Conservation (phyloP, 2,797 vertebrate genomes). For the Lindbergichthys nudifrons region DNA sequence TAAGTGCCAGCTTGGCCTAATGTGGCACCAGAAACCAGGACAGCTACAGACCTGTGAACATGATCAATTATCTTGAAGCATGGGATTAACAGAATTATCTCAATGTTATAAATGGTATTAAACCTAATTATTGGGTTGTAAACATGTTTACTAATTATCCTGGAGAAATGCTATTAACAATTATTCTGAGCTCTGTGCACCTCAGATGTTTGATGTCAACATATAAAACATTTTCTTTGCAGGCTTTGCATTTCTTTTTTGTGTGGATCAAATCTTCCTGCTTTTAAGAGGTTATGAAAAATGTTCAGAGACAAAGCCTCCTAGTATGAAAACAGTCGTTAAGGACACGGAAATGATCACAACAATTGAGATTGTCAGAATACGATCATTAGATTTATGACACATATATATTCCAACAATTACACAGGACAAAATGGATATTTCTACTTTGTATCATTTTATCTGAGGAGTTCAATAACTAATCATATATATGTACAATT, state of each 20-base stretch:
- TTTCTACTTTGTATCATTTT: neutral
- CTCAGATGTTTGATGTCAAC: neutral
- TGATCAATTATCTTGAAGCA: neutral
- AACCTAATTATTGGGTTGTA: too few relatives aligned
- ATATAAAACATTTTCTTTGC: neutral
- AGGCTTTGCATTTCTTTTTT: neutral
- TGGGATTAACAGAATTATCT: neutral
- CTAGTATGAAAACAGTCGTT: neutral
- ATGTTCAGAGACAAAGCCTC: conserved; percentile 4
- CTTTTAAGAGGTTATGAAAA: conserved; percentile 19
- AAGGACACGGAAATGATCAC: neutral
- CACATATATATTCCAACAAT: neutral
- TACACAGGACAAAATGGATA: neutral
- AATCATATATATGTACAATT: too few relatives aligned
- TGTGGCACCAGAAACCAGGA: neutral
- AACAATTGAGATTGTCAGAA: neutral
- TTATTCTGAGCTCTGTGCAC: neutral
- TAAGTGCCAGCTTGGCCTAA: neutral
- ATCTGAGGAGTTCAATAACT: neutral
- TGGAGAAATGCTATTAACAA: neutral
- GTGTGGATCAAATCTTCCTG: neutral
- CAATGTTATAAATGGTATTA: neutral
- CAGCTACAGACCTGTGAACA: neutral
- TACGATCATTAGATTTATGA: neutral
- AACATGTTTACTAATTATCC: neutral